Base-by-base conservation (phyloP, 2,888 invertebrate genomes). In the Mythimna loreyi region DNA sequence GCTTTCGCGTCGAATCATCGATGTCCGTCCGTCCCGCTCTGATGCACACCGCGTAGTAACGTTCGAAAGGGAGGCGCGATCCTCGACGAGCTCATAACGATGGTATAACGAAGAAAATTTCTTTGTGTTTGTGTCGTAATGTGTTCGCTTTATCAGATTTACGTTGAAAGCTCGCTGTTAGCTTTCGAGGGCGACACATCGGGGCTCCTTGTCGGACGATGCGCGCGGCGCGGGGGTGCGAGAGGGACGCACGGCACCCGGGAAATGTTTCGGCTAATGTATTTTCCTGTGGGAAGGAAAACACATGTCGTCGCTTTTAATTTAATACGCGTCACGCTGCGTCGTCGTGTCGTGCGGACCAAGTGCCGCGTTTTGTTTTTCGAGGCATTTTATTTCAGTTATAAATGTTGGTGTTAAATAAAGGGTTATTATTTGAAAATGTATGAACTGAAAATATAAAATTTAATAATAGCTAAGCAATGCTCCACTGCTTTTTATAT, bases 231-330 rank as follows among this genome's bases (percentile, higher is more conserved):
- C 40, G 59, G 52, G 36, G 19, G 93, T 82, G 85, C 25, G 89
- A 94, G 58, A 83, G 87, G 81, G 94, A 94, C 50, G 75, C 81
- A 50, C 23, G 77, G 83, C 77, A 71, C 72, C 86, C 91, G 93
- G 95, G 91, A 95, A 95, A 95, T 95, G 94, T 93, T 92, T 88
- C 86, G 89, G 92, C 94, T 95, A 95, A 95, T 95, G 93, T 94
- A 93, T 95, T 96, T 96, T 95, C 95, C 95, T 95, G 94, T 94
- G 95, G 94, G 95, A 95, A 95, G 93, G 90, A 95, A 96, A 96
- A 96, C 96, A 96, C 94, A 94, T 96, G 96, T 96, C 92, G 93
- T 92, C 94, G 93, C 93, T 95, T 95, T 96, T 95, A 95, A 95
- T 95, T 94, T 96, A 95, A 96, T 95, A 94, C 94, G 92, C 91